Percentiles rank a stretch among this genome's conserved stretches.
Evolutionary conservation across 1,140 invertebrate species (phyloP).

Genomic region (Lepidotrigona ventralis): DNA sequence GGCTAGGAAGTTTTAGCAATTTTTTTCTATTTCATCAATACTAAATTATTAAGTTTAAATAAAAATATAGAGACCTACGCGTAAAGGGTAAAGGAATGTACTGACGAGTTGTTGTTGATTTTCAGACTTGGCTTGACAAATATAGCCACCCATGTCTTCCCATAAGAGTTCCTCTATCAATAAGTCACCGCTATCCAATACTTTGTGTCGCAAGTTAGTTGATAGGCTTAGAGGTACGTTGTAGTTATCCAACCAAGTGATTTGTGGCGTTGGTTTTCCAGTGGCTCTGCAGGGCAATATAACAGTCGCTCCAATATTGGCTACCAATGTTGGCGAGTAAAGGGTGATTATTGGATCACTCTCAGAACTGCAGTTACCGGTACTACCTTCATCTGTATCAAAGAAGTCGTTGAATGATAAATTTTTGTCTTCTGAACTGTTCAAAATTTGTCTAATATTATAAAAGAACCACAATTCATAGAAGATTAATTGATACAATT

Average conservation of each 20-base stretch:
- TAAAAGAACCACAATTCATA: background rate
- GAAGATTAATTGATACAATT: background rate
- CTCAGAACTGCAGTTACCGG: constrained; percentile 39
- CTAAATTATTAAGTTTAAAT: background rate
- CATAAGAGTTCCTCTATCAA: constrained; percentile 86
- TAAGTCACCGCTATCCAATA: constrained; percentile 87
- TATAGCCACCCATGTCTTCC: constrained; percentile 90
- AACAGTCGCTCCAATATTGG: constrained; percentile 82
- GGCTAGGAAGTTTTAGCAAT: too few species aligned
- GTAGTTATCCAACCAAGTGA: constrained; percentile 85
- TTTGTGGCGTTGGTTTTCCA: constrained; percentile 83
- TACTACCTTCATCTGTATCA: constrained; percentile 24
- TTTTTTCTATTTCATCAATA: background rate
- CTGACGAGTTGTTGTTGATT: constrained; percentile 45
- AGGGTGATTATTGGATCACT: constrained; percentile 59
- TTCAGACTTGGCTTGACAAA: constrained; percentile 85
- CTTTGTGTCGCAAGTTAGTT: constrained; percentile 79
- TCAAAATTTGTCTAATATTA: background rate
- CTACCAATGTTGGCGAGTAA: constrained; percentile 66
- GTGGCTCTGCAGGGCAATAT: constrained; percentile 86
- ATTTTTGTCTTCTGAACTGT: background rate
- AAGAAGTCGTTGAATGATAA: background rate
- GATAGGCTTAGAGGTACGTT: constrained; percentile 77
- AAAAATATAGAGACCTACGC: constrained; percentile 43
- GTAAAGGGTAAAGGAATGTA: constrained; percentile 64